Evolutionary conservation across 1,140 invertebrate genomes (phyloP).

Genomic region (Akabosia matsudoensis): DNA sequence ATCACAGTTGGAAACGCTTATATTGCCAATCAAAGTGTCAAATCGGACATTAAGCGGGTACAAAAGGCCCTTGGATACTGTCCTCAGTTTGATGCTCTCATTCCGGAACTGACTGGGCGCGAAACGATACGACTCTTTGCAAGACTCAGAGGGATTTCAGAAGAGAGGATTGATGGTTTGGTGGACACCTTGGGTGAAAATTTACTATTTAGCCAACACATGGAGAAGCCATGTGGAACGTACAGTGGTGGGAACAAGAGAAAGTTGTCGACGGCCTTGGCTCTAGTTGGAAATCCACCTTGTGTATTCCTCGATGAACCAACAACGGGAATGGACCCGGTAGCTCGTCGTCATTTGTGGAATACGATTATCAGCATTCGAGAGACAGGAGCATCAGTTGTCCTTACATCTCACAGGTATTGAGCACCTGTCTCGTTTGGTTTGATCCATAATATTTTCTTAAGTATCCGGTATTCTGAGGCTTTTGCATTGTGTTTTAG

Average conservation of each 20-base stretch:
- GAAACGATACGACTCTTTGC: conserved; percentile 74
- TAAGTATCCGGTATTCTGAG: neutral
- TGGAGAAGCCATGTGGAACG: conserved; percentile 53
- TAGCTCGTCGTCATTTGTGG: conserved; percentile 40
- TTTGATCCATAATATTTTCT: neutral
- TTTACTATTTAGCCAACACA: conserved; percentile 50
- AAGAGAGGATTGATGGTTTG: conserved; percentile 48
- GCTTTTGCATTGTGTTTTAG: conserved; percentile 51
- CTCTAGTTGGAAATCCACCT: conserved; percentile 62
- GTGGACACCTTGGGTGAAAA: conserved; percentile 51
- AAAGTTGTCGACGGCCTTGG: conserved; percentile 63
- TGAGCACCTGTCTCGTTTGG: no score
- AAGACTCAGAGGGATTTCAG: conserved; percentile 66
- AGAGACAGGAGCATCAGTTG: conserved; percentile 44
- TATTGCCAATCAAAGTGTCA: conserved; percentile 54
- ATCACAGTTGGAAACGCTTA: conserved; percentile 62
- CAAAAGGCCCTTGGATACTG: conserved; percentile 69
- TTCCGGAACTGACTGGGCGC: conserved; percentile 69
- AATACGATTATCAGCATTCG: conserved; percentile 42
- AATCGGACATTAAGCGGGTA: conserved; percentile 53
- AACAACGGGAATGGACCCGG: neutral
- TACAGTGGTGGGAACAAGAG: conserved; percentile 64
- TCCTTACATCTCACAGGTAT: conserved; percentile 43
- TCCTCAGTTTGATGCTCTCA: conserved; percentile 77
- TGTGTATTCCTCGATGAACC: conserved; percentile 57